Evolutionary conservation across 2,888 invertebrate genomes (phyloP).

Genomic region (Hybos culiciformis): DNA sequence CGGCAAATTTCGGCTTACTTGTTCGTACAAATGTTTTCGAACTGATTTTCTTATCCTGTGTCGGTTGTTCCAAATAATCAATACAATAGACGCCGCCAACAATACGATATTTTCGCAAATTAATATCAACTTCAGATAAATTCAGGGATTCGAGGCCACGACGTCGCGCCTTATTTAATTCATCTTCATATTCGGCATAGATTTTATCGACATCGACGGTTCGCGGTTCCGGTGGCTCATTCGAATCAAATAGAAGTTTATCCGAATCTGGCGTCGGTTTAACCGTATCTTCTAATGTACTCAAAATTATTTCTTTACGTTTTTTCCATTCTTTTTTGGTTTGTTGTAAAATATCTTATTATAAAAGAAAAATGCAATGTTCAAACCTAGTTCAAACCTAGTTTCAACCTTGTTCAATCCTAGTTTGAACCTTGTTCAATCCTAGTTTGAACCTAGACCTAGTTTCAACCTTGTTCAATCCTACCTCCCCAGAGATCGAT

Average conservation of each 20-base stretch:
- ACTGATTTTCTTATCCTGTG: constrained; percentile 42
- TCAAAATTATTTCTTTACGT: constrained; percentile 32
- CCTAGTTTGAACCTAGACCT: too few species aligned
- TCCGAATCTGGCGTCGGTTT: constrained; percentile 20
- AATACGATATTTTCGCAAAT: constrained; percentile 59
- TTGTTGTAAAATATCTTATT: constrained; percentile 27
- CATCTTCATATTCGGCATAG: constrained; percentile 34
- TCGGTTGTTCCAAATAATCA: constrained; percentile 60
- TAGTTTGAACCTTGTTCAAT: too few species aligned
- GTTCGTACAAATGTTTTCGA: constrained; percentile 30
- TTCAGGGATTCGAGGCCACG: constrained; percentile 28
- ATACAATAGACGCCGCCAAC: constrained; percentile 64
- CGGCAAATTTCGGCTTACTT: constrained; percentile 17
- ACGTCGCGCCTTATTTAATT: constrained; percentile 27
- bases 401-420: too few species aligned
- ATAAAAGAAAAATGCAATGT: not conserved
- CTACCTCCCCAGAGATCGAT: too few species aligned
- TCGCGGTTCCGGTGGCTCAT: constrained; percentile 22
- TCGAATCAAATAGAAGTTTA: constrained; percentile 21
- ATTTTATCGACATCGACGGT: constrained; percentile 32
- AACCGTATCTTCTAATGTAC: constrained; percentile 30
- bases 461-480: too few species aligned
- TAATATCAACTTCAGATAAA: constrained; percentile 46
- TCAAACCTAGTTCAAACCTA: not conserved
- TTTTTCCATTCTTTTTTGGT: constrained; percentile 35